Percentiles rank a stretch among this genome's conserved stretches.
Conservation (phyloP, 1,140 invertebrate species). For the Euwallacea fornicatus region DNA sequence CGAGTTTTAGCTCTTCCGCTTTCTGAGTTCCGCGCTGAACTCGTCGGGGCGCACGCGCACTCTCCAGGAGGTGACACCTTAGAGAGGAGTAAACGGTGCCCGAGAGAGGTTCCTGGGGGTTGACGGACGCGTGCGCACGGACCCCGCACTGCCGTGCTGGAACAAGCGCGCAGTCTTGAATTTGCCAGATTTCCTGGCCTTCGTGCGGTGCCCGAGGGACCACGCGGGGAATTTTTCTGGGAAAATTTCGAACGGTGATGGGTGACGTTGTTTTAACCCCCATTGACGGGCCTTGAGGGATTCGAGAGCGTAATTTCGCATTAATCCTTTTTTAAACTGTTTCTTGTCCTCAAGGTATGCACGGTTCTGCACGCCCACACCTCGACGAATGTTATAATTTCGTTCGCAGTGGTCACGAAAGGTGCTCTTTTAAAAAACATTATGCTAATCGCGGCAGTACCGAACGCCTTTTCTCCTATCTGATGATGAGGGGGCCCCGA, state of each 20-base stretch:
- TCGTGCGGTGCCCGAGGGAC: too few relatives aligned
- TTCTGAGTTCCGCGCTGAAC: slow-evolving; percentile 54
- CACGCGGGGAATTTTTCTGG: slow-evolving; percentile 43
- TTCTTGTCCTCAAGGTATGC: slow-evolving; percentile 1
- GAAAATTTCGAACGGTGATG: slow-evolving; percentile 41
- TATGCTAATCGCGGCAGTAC: slow-evolving; percentile 16
- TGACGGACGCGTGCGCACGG: slow-evolving; percentile 48
- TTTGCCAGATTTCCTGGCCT: too few relatives aligned
- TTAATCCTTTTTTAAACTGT: slow-evolving; percentile 2
- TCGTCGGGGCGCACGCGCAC: slow-evolving; percentile 39
- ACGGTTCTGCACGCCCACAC: slow-evolving; percentile 18
- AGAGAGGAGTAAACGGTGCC: background rate
- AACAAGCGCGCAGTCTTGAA: slow-evolving; percentile 47
- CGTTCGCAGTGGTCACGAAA: slow-evolving; percentile 11
- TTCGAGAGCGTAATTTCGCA: background rate
- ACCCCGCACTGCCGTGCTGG: slow-evolving; percentile 48
- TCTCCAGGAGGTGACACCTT: background rate
- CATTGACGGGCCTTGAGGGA: background rate
- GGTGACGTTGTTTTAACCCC: background rate
- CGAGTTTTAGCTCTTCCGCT: slow-evolving; percentile 17
- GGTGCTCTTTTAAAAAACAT: slow-evolving; percentile 25
- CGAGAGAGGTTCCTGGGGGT: slow-evolving; percentile 41
- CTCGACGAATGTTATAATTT: slow-evolving; percentile 18
- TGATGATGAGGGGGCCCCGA: too few relatives aligned
- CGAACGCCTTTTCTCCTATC: too few relatives aligned